A percentile compares a stretch with the other conserved stretches of the same genome.
Evolutionary conservation across 2,113 vertebrate genomes (phyloP).

Genomic region (Octodon degus): DNA sequence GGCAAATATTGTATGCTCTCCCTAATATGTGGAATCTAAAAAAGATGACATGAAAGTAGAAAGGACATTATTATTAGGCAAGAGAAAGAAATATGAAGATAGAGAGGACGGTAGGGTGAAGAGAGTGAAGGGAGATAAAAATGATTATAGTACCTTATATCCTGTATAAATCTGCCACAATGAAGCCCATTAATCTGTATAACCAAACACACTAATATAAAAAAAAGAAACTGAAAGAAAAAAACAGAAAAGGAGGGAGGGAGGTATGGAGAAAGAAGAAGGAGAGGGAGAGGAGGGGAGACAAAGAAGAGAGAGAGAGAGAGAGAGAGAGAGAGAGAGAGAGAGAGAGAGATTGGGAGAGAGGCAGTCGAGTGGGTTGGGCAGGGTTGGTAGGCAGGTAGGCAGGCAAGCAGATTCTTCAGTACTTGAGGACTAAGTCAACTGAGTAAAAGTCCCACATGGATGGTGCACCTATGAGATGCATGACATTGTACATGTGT

Average conservation of each 20-base stretch:
- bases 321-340: not conserved
- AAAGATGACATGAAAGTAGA: not conserved
- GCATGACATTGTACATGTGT: not conserved
- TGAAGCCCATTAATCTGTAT: not conserved
- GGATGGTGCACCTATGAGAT: not conserved
- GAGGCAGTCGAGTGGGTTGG: too few species aligned
- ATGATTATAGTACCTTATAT: not conserved
- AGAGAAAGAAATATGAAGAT: not conserved
- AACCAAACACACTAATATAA: not conserved
- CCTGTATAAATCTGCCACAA: not conserved
- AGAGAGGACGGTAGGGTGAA: not conserved
- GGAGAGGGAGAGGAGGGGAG: too few species aligned
- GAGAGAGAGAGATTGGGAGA: not conserved
- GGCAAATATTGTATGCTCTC: not conserved
- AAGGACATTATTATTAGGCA: not conserved
- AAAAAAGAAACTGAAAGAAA: not conserved
- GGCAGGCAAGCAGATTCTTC: not conserved
- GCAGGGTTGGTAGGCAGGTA: not conserved
- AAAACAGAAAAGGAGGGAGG: not conserved
- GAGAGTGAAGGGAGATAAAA: not conserved
- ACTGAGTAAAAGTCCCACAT: not conserved
- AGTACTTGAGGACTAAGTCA: not conserved
- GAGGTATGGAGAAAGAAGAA: not conserved
- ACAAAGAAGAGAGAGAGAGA: not conserved
- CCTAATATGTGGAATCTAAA: not conserved